These are phyloP conservation scores for Elaphurus davidianus DNA, from an alignment of 2,113 vertebrate genomes.

Conservation along the genomic window DNA sequence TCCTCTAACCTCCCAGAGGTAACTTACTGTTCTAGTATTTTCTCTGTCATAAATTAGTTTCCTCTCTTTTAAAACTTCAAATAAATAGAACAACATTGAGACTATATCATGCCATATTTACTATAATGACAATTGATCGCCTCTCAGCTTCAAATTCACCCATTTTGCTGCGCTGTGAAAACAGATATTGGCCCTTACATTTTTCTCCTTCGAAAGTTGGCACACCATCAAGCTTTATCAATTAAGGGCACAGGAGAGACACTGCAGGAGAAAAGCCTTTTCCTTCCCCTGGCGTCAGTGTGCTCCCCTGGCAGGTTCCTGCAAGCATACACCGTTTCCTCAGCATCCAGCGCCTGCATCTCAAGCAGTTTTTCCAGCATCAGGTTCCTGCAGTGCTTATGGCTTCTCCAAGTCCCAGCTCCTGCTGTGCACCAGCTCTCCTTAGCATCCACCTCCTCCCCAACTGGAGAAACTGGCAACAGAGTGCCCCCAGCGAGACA, in stretches of 20 bases:
- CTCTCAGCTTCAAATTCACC: not conserved
- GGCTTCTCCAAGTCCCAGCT: not conserved
- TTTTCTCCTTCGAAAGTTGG: not conserved
- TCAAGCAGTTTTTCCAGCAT: not conserved
- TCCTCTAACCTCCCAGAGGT: not conserved
- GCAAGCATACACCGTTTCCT: not conserved
- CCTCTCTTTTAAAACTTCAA: not conserved
- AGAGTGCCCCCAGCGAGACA: not conserved
- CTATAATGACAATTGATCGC: not conserved
- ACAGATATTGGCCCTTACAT: not conserved
- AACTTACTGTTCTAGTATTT: not conserved
- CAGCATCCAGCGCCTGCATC: not conserved
- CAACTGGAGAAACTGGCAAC: not conserved
- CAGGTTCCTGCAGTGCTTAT: not conserved
- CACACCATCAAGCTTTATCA: not conserved
- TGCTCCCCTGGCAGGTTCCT: not conserved
- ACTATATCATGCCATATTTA: not conserved
- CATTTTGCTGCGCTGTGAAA: not conserved
- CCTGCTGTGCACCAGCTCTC: not conserved
- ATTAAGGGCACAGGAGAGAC: not conserved
- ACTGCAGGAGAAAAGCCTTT: not conserved
- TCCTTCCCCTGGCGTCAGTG: not conserved
- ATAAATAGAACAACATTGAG: not conserved
- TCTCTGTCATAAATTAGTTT: not conserved
- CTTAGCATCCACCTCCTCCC: not conserved